Evolutionary conservation across 1,140 invertebrate genomes (phyloP), one percentile per base, ranked within the genome.

Genomic region (Phthorimaea operculella): DNA sequence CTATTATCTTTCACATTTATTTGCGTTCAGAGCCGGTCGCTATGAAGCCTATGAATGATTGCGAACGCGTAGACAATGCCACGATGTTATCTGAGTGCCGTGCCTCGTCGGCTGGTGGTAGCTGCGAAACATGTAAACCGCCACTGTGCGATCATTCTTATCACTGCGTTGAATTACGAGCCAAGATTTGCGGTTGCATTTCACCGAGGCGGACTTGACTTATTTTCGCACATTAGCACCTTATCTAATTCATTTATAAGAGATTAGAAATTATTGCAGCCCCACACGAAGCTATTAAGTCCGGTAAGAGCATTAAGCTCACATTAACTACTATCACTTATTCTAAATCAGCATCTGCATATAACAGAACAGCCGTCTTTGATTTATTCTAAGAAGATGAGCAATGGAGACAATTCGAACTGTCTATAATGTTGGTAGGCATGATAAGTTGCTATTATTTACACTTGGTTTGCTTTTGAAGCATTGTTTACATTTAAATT

Each of bases 1-100:
- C 54, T 48, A 58, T 52, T 61, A 51, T 60, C 54, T 64, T 63
- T 62, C 49, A 50, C 63, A 62, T 65, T 67, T 63, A 64, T 69
- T 67, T 69, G 64, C 60, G 51, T 64, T 66, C 50, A 55, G 51
- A 63, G 47, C 53, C 62, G 62, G 57, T 66, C 57, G 53, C 57
- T 55, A 57, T 61, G 60, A n/a, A n/a, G 55, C 51, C 57, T 55
- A 57, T 61, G 21, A 70, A 62, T 60, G 57, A 59, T 59, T 33
- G 36, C 44, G 55, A 50, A 54, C 53, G 53, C 54, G 56, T 52
- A 66, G 54, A 66, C 67, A 70, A 63, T 66, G 62, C 39, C 51
- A 51, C 53, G 59, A 61, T 63, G 58, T 45, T 57, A 63, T 63
- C 64, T 60, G 10, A 14, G 18, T 47, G 54, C 49, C 42, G 53